These are phyloP conservation scores for Eupristina koningsbergeri DNA, from an alignment of 1,140 invertebrate species.

Conservation along the genomic window DNA sequence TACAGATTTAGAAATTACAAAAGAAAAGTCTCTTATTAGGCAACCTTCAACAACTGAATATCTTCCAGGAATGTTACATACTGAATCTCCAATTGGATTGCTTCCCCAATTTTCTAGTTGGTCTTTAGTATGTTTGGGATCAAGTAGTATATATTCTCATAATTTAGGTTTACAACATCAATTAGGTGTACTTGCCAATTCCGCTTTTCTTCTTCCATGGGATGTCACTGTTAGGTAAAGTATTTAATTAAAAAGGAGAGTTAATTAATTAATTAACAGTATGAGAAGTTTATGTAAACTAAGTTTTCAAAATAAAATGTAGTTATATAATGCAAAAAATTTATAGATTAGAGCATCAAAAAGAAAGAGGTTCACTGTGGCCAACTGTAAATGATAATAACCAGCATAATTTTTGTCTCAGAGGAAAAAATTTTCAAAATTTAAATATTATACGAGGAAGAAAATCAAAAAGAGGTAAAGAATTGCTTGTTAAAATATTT, in stretches of 20 bases:
- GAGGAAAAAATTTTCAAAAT: conserved; percentile 68
- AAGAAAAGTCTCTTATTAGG: conserved; percentile 77
- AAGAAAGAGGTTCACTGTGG: conserved; percentile 69
- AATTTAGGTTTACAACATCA: conserved; percentile 86
- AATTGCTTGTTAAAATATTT: conserved; percentile 93
- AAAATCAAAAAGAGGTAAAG: conserved; percentile 72
- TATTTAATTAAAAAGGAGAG: neutral
- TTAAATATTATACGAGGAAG: conserved; percentile 66
- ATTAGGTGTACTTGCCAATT: conserved; percentile 89
- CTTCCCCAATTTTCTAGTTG: conserved; percentile 94
- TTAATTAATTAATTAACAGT: too few species aligned
- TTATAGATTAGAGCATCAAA: conserved; percentile 69
- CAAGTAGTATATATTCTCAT: conserved; percentile 92
- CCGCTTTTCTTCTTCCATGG: conserved; percentile 95
- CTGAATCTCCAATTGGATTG: conserved; percentile 82
- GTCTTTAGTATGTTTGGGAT: conserved; percentile 91
- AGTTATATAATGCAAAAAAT: conserved; percentile 4
- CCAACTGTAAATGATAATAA: conserved; percentile 64
- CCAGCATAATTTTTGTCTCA: conserved; percentile 58
- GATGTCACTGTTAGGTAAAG: conserved; percentile 87
- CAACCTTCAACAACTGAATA: conserved; percentile 92
- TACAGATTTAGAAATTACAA: conserved; percentile 65
- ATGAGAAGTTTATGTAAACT: neutral
- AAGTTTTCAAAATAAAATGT: neutral
- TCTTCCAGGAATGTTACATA: conserved; percentile 91